A percentile compares a stretch with the other conserved stretches of the same genome.
phyloP scores from a whole-genome alignment of 2,888 invertebrate genomes.

The Taenaris catops region DNA sequence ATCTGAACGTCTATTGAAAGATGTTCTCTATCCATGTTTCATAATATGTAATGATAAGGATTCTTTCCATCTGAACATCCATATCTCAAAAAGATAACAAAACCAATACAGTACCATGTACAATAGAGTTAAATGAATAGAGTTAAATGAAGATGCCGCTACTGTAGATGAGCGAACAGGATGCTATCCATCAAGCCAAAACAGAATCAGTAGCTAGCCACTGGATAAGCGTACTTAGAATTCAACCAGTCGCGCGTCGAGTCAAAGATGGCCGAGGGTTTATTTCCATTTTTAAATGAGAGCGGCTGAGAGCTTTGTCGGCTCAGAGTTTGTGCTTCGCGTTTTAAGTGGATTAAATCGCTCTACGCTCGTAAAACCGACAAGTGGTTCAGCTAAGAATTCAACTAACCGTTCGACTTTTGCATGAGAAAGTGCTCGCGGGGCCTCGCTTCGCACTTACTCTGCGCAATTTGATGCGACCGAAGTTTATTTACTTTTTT shows the following conservation, averaged over 20 bases:
- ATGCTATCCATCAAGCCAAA: slow-evolving; percentile 42
- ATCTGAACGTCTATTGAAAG: too few species aligned
- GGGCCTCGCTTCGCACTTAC: slow-evolving; percentile 61
- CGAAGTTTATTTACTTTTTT: slow-evolving; percentile 56
- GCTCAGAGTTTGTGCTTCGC: slow-evolving; percentile 76
- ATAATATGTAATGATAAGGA: too few species aligned
- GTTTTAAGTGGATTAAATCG: slow-evolving; percentile 81
- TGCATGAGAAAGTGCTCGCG: slow-evolving; percentile 75
- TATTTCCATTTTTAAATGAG: slow-evolving; percentile 81
- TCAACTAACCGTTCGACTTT: slow-evolving; percentile 79
- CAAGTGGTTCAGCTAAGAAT: slow-evolving; percentile 77
- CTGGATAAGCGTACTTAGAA: slow-evolving; percentile 65
- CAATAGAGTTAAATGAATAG: too few species aligned
- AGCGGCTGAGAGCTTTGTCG: slow-evolving; percentile 79
- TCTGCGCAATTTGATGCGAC: slow-evolving; percentile 55
- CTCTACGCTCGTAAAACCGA: slow-evolving; percentile 79
- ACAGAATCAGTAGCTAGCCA: slow-evolving; percentile 56
- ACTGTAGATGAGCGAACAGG: too few species aligned
- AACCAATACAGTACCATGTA: too few species aligned
- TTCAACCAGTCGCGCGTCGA: slow-evolving; percentile 64
- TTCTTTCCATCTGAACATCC: too few species aligned
- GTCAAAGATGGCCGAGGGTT: slow-evolving; percentile 76
- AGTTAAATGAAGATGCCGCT: too few species aligned
- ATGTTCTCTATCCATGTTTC: too few species aligned
- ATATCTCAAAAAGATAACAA: too few species aligned